These are phyloP conservation scores for Turritopsis rubra DNA, from an alignment of 30 jellyfish, hydroid and myxozoan species.

Conservation along the genomic window DNA sequence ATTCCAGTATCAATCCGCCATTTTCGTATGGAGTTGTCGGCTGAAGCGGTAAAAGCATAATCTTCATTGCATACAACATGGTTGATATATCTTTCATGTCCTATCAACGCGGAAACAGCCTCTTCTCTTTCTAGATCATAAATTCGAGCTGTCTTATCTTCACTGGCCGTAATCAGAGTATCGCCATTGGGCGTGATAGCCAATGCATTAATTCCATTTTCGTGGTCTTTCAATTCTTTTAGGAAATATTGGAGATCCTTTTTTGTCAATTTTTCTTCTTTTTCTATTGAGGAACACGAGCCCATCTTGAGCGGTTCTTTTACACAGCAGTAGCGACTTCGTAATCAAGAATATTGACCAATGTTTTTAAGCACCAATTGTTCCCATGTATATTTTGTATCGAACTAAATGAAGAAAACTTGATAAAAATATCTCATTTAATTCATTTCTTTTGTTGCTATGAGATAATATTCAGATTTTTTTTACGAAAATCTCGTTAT, in stretches of 20 bases:
- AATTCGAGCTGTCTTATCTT: constrained; percentile 64
- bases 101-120: constrained; percentile 59
- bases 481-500: not conserved
- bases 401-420: no score
- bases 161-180: constrained; percentile 58
- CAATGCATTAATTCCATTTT: constrained; percentile 74
- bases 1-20: constrained; percentile 92
- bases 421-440: no score
- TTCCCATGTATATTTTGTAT: not conserved
- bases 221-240: constrained; percentile 52
- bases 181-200: constrained; percentile 69
- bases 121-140: constrained; percentile 42
- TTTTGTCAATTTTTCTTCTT: constrained; percentile 50
- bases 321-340: not conserved
- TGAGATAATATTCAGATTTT: not conserved
- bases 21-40: constrained; percentile 66
- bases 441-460: not conserved
- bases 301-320: constrained; percentile 41
- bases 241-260: constrained; percentile 50
- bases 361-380: not conserved
- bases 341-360: not conserved
- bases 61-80: constrained; percentile 58
- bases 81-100: constrained; percentile 80
- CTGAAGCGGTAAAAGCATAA: constrained; percentile 80
- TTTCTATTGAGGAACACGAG: constrained; percentile 42